Evolutionary conservation across 1,140 invertebrate genomes (phyloP), one percentile per base, ranked within the genome.

Genomic region (Calephelis virginiensis): DNA sequence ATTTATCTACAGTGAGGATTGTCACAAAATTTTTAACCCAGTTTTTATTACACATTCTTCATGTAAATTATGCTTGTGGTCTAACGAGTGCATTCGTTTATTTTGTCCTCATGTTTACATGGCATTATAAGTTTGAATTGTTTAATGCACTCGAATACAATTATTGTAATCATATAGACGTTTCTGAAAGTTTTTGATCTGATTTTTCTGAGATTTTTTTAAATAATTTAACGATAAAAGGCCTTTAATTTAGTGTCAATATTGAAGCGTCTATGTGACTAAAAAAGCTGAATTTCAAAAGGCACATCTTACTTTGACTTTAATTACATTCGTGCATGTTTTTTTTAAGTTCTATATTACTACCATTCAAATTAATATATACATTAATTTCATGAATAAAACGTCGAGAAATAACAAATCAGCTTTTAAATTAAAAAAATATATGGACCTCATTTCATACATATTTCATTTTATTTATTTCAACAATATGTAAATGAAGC

Each of bases 381-480:
- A 2, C 2, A 28, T 4, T 28, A 28, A 28, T 28, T 2, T 28
- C 2, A 2, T 28, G 2, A 28, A 28, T 28, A 28, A 28, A 28
- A 28, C 28, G 28, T 28, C 28, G 2, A 4, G 28, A 28, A 28
- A 28, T 28, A 2, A 28, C 28, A 28, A 43, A 43, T 43, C 6
- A 43, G 1, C 40, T 9, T 43, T 43, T 43, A 5, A 43, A 43
- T 40, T 40, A 43, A 28, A 17, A 28, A 28, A 28, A 28, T 28
- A 0, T 4, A 28, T n/a, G n/a, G 5, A 28, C 28, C 40, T 43
- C 8, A 43, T 6, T 43, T 43, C 13, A 47, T 53, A 53, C 40
- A 79, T 73, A 80, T 75, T 73, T 73, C 71, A 69, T 66, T 74
- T 64, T 43, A 9, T 43, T 43, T 43, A 43, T 0, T 43, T 43